These are phyloP conservation scores for Orthonyx spaldingii DNA, from an alignment of 2,113 vertebrate species.

Conservation along the genomic window DNA sequence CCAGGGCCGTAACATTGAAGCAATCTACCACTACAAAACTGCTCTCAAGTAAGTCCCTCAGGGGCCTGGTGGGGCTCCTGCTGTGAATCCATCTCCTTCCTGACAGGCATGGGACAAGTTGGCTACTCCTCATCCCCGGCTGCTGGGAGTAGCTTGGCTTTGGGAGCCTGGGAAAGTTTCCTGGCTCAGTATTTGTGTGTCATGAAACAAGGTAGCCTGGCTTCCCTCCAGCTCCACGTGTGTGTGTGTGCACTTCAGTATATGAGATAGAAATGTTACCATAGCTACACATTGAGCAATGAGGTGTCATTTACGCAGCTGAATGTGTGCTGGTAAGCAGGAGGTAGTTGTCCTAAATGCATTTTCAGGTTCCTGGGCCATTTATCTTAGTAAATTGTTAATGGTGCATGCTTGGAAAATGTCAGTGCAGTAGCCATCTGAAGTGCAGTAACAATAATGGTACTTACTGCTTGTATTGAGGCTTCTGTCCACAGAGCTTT, in stretches of 20 bases:
- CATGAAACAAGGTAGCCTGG: background rate
- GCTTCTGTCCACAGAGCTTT: slow-evolving; percentile 34
- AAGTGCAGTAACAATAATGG: slow-evolving; percentile 37
- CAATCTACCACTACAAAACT: slow-evolving; percentile 89
- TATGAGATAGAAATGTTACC: slow-evolving; percentile 20
- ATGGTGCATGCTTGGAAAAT: slow-evolving; percentile 21
- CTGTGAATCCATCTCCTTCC: background rate
- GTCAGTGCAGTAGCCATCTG: background rate
- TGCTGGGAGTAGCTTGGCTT: background rate
- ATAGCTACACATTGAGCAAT: background rate
- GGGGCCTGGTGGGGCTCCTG: background rate
- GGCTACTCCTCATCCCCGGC: background rate
- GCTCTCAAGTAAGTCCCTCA: slow-evolving; percentile 78
- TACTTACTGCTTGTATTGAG: slow-evolving; percentile 21
- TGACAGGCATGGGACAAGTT: accelerated
- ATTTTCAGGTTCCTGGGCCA: slow-evolving; percentile 2
- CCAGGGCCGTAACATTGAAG: slow-evolving; percentile 81
- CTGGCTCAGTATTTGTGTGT: background rate
- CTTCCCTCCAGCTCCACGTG: background rate
- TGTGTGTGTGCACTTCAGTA: background rate
- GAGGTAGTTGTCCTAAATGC: slow-evolving; percentile 44
- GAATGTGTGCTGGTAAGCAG: background rate
- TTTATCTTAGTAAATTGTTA: slow-evolving; percentile 45
- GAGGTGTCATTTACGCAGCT: background rate
- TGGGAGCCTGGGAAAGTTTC: background rate